Evolutionary conservation across 1,140 invertebrate genomes (phyloP).

Genomic region (Yoshiicerus persimilis): DNA sequence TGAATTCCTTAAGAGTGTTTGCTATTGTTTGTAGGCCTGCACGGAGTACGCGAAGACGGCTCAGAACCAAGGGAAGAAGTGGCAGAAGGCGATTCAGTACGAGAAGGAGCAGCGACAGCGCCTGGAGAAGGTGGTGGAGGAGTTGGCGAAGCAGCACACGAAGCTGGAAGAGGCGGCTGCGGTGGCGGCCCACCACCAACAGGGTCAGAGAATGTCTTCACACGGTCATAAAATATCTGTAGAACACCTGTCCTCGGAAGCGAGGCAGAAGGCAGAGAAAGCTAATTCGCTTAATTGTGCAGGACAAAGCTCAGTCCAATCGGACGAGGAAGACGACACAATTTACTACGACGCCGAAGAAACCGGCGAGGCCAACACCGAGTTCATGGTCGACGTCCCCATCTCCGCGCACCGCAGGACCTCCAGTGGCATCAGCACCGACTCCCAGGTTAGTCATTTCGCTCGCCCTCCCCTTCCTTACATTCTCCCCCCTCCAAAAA

Average conservation of each 20-base stretch:
- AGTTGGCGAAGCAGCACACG: constrained; percentile 93
- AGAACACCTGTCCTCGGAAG: background rate
- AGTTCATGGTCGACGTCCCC: constrained; percentile 48
- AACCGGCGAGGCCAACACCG: constrained; percentile 53
- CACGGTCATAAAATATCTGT: background rate
- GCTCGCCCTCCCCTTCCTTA: no score
- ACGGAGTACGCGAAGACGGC: constrained; percentile 85
- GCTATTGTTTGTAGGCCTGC: constrained; percentile 68
- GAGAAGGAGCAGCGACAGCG: constrained; percentile 90
- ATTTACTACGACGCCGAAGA: constrained; percentile 91
- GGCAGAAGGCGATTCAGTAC: constrained; percentile 87
- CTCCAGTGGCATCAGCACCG: constrained; percentile 51
- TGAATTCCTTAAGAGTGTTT: background rate
- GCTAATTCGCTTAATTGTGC: constrained; percentile 22
- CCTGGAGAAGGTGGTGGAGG: constrained; percentile 97
- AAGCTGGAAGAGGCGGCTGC: constrained; percentile 80
- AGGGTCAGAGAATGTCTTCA: constrained; percentile 26
- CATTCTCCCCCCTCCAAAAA: no score
- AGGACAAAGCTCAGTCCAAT: constrained; percentile 59
- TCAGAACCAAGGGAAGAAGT: constrained; percentile 81
- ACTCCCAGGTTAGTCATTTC: constrained; percentile 50
- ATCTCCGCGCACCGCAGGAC: constrained; percentile 50
- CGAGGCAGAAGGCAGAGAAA: background rate
- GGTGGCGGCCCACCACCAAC: constrained; percentile 28
- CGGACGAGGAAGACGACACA: constrained; percentile 82